A percentile compares a stretch with the other conserved stretches of the same genome.
Evolutionary conservation across 2,797 vertebrate species (phyloP).

Genomic region (Forpus xanthops): DNA sequence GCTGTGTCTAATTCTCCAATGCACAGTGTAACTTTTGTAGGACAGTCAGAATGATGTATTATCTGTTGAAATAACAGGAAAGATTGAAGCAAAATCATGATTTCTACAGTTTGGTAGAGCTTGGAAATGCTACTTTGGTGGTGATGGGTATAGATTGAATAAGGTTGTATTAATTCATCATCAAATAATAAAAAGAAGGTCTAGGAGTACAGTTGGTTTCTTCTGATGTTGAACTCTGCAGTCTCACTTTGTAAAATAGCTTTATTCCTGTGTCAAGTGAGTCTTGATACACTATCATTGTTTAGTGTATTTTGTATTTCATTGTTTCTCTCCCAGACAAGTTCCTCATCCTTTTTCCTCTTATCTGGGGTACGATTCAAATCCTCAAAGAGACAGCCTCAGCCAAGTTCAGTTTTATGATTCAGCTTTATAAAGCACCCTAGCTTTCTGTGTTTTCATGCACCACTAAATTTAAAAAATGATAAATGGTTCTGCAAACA

Average conservation of each 20-base stretch:
- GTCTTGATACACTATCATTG: neutral
- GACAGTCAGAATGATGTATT: neutral
- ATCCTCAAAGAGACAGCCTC: neutral
- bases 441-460: constrained; percentile 7
- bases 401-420: constrained; percentile 30
- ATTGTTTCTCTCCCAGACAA: neutral
- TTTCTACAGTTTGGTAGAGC: neutral
- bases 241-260: neutral
- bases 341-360: neutral
- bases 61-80: neutral
- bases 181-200: neutral
- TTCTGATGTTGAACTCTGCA: neutral
- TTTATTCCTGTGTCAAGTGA: neutral
- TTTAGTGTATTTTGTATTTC: neutral
- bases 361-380: constrained; percentile 40
- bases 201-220: neutral
- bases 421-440: constrained; percentile 32
- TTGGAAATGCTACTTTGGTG: neutral
- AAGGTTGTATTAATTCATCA: neutral
- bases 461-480: constrained; percentile 28
- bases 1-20: neutral
- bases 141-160: neutral
- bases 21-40: neutral
- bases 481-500: constrained; percentile 26
- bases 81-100: neutral